Base-by-base conservation (phyloP, 2,113 vertebrate species). In the Trachemys scripta region DNA sequence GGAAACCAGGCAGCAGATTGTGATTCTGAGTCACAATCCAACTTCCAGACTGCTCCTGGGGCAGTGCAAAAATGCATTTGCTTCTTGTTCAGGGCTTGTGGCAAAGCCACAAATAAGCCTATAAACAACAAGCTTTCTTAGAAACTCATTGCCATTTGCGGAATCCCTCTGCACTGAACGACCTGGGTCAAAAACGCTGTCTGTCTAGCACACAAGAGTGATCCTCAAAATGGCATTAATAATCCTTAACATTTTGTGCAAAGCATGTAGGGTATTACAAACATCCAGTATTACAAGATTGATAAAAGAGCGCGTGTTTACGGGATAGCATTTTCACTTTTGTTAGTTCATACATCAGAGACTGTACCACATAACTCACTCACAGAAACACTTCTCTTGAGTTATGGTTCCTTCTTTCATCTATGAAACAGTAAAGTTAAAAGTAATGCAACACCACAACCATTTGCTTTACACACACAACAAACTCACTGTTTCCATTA, bases 371-470 rank as follows among this genome's bases (percentile, higher is more conserved):
- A 0, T 42, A 92, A 80, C 89, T 95, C 69, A 51, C 62, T 95
- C 31, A 76, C 50, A 80, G 14, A 16, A 78, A 80, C 17, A 82
- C 49, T 87, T 86, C 54, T 82, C 6, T 13, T 78, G 54, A 94
- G 76, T 90, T 94, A 53, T 1, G 10, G 89, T 80, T 93, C 25
- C 72, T 95, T 72, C 91, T 88, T 83, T 91, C 47, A 88, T 35
- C 82, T 83, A 54, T 45, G 89, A 97, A 82, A 65, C 59, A 65
- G 25, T 78, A 97, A 93, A 92, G 42, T 42, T 38, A 75, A 59
- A 49, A 42, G 84, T 50, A 92, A 69, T 14, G 93, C 27, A 83
- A 69, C 51, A 51, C 17, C 57, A 50, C 85, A 91, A 49, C n/a
- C 76, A 57, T 91, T 94, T 94, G 81, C 16, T n/a, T 76, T 25